A percentile compares a stretch with the other conserved stretches of the same genome.
phyloP scores from a whole-genome alignment of 2,797 vertebrate species.

The Coracias cyanogaster region DNA sequence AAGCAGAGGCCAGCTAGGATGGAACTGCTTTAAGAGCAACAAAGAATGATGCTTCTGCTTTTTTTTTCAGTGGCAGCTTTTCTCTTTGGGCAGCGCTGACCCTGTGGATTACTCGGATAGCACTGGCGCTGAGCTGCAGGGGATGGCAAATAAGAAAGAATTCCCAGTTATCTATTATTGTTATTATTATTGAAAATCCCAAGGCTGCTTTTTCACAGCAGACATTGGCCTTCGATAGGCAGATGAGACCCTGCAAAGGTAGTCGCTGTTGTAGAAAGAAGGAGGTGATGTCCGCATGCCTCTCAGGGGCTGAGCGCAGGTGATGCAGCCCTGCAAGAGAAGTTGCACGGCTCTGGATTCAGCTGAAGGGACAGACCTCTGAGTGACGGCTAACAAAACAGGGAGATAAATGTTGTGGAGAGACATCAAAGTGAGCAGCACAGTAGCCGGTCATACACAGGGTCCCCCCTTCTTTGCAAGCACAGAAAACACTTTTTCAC shows the following conservation, averaged over 20 bases:
- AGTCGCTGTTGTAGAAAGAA: background rate
- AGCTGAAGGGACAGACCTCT: background rate
- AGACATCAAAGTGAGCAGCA: background rate
- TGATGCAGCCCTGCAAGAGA: background rate
- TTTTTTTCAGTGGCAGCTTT: background rate
- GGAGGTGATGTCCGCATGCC: background rate
- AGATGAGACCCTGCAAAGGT: background rate
- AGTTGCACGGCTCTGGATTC: background rate
- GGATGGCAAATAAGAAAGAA: background rate
- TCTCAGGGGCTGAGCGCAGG: background rate
- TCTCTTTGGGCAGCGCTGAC: background rate
- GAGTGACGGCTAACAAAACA: background rate
- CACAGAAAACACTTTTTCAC: background rate
- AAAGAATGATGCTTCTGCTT: background rate
- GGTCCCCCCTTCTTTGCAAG: background rate
- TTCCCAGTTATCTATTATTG: background rate
- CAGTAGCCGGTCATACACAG: background rate
- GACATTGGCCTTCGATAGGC: background rate
- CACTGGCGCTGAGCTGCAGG: background rate
- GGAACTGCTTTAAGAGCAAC: background rate
- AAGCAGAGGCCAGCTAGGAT: background rate
- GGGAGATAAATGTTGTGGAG: background rate
- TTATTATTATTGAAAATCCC: background rate
- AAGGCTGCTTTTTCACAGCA: background rate
- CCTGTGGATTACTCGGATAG: background rate